Percentiles rank a stretch among this genome's conserved stretches.
Evolutionary conservation across 2,888 invertebrate species (phyloP).

Genomic region (Exocentrus adspersus): DNA sequence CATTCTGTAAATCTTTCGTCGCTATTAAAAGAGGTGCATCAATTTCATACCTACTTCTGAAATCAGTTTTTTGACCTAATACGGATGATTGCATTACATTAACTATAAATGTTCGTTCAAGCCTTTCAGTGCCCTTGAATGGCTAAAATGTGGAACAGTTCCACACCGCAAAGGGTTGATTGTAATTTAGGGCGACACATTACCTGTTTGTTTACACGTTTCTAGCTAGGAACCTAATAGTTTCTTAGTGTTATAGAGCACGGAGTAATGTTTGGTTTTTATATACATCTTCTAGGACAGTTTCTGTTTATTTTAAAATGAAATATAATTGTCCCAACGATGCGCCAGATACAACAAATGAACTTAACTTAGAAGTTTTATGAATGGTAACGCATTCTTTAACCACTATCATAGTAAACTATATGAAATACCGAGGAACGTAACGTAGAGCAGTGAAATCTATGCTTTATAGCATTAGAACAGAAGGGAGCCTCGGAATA

Average conservation of each 20-base stretch:
- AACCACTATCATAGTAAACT: conserved; percentile 57
- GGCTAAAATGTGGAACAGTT: conserved; percentile 10
- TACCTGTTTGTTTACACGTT: conserved; percentile 25
- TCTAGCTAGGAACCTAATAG: no score
- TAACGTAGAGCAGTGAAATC: conserved; percentile 35
- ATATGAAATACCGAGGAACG: conserved; percentile 42
- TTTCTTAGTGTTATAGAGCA: conserved; percentile 2
- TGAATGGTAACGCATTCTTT: conserved; percentile 56
- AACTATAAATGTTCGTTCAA: not conserved
- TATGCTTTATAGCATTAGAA: conserved; percentile 51
- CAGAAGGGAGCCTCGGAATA: conserved; percentile 46
- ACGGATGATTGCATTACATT: not conserved
- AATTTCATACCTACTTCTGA: not conserved
- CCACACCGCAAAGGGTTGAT: conserved; percentile 18
- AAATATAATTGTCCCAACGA: conserved; percentile 34
- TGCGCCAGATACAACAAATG: conserved; percentile 30
- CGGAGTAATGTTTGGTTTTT: not conserved
- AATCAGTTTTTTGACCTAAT: not conserved
- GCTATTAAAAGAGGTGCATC: no score
- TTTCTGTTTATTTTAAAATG: conserved; percentile 33
- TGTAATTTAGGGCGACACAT: conserved; percentile 21
- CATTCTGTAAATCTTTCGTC: no score
- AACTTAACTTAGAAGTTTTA: conserved; percentile 54
- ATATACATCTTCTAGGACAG: conserved; percentile 7
- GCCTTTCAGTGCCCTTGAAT: conserved; percentile 7